phyloP scores from a whole-genome alignment of 1,140 invertebrate species.

The Drosophila nasuta region DNA sequence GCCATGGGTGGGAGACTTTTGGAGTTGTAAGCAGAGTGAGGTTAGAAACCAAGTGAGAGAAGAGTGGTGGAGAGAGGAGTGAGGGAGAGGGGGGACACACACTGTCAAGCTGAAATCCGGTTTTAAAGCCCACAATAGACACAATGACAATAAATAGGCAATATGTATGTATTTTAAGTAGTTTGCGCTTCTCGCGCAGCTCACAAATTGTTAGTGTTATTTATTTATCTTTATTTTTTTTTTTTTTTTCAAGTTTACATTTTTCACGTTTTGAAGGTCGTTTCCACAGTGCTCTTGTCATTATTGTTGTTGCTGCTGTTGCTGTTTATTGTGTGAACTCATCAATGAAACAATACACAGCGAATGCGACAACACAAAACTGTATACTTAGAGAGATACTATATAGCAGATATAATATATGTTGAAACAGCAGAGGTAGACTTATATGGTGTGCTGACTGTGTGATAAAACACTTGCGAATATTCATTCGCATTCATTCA shows the following conservation, averaged over 20 bases:
- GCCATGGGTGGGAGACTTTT: constrained; percentile 21
- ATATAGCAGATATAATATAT: constrained; percentile 4
- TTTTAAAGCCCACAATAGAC: constrained; percentile 53
- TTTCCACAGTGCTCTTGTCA: constrained; percentile 49
- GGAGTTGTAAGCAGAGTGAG: constrained; percentile 34
- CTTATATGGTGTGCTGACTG: background rate
- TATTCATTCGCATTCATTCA: constrained; percentile 1
- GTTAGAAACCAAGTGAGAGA: background rate
- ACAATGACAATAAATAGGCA: constrained; percentile 52
- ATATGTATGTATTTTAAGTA: constrained; percentile 52
- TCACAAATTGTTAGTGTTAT: constrained; percentile 48
- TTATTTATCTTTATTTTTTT: constrained; percentile 30
- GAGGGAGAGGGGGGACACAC: background rate
- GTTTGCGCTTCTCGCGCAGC: constrained; percentile 40
- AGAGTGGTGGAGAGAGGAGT: background rate
- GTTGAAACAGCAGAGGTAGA: background rate
- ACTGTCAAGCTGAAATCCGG: constrained; percentile 39
- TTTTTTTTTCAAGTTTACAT: constrained; percentile 49
- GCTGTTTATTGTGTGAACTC: constrained; percentile 46
- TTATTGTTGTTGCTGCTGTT: constrained; percentile 26
- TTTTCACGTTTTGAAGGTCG: constrained; percentile 62
- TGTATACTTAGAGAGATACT: constrained; percentile 15
- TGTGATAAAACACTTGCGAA: background rate
- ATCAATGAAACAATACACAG: constrained; percentile 59
- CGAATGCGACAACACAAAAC: constrained; percentile 4